These are phyloP conservation scores for Villa cingulata DNA, from an alignment of 2,888 invertebrate species.

Conservation along the genomic window DNA sequence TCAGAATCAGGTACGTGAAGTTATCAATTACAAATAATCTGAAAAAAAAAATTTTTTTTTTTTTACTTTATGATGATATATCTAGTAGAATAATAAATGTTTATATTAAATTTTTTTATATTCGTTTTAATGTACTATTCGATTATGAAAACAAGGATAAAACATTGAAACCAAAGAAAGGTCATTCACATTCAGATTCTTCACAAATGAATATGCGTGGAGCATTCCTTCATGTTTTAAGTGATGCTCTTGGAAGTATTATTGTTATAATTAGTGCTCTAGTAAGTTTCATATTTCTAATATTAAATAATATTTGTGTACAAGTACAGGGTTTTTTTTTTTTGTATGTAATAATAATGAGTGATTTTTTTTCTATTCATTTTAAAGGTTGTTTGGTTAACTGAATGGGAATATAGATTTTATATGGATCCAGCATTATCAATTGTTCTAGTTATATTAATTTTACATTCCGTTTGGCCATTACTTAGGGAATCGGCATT, in stretches of 20 bases:
- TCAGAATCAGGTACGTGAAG: conserved; percentile 28
- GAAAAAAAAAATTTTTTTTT: neutral
- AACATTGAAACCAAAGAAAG: conserved; percentile 30
- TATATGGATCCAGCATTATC: conserved; percentile 94
- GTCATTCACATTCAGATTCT: conserved; percentile 46
- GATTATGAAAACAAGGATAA: conserved; percentile 26
- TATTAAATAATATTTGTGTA: neutral
- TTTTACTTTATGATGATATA: too few relatives aligned
- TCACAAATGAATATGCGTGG: conserved; percentile 97
- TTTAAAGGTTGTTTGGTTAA: conserved; percentile 53
- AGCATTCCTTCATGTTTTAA: conserved; percentile 96
- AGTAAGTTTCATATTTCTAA: conserved; percentile 48
- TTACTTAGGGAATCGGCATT: conserved; percentile 84
- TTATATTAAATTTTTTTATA: neutral
- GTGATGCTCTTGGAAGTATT: conserved; percentile 84
- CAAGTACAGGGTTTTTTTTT: neutral
- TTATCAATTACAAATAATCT: neutral
- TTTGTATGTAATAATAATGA: neutral
- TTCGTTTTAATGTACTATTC: too few relatives aligned
- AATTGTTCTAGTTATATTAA: conserved; percentile 73
- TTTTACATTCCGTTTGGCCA: conserved; percentile 83
- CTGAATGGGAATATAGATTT: conserved; percentile 64
- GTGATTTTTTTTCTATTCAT: conserved; percentile 1
- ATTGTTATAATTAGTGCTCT: conserved; percentile 58
- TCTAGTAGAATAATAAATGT: neutral